phyloP scores from a whole-genome alignment of 2,797 vertebrate genomes.

The Pristis pectinata region DNA sequence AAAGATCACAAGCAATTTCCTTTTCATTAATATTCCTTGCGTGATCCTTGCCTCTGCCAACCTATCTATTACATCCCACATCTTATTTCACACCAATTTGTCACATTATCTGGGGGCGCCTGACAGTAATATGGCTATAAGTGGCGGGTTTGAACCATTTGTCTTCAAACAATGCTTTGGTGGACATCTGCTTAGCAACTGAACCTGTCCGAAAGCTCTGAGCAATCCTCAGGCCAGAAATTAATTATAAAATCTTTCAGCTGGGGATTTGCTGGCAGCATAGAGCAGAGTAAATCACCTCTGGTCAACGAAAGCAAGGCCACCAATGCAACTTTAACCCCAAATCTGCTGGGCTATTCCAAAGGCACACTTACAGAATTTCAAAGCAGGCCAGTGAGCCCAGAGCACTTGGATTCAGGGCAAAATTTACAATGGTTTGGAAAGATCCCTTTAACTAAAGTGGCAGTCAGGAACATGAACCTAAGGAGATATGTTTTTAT shows the following conservation, averaged over 20 bases:
- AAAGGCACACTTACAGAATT: background rate
- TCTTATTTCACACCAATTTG: conserved; percentile 20
- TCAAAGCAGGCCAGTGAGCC: background rate
- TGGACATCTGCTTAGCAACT: background rate
- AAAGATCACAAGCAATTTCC: background rate
- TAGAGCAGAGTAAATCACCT: background rate
- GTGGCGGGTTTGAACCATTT: background rate
- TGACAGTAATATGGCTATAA: background rate
- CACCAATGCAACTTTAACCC: background rate
- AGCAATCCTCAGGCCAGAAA: background rate
- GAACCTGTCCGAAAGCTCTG: background rate
- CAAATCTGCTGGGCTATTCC: no score
- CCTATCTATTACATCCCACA: background rate
- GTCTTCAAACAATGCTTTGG: background rate
- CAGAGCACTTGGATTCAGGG: background rate
- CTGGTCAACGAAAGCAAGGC: background rate
- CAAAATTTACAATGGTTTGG: background rate
- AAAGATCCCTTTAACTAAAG: background rate
- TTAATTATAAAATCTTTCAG: background rate
- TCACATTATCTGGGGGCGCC: background rate
- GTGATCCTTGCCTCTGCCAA: background rate
- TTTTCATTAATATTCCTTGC: background rate
- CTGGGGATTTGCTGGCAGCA: background rate
- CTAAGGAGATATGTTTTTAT: background rate
- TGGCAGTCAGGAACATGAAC: background rate